Evolutionary conservation across 2,888 invertebrate species (phyloP).

Genomic region (Netelia melanura): DNA sequence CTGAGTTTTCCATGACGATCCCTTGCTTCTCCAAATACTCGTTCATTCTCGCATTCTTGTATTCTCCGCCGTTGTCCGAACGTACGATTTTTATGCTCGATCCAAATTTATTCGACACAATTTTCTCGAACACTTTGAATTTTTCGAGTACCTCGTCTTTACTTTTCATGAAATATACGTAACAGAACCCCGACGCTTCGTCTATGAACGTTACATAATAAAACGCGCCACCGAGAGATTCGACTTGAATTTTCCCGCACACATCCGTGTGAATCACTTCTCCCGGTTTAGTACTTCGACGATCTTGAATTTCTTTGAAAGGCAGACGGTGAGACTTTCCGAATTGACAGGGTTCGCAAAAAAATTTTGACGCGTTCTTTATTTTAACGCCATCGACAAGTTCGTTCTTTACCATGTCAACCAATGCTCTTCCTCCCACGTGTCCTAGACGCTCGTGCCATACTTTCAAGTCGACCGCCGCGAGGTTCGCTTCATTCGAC

Average conservation of each 20-base stretch:
- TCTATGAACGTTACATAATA: conserved; percentile 65
- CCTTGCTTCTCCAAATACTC: conserved; percentile 58
- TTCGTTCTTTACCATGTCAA: conserved; percentile 27
- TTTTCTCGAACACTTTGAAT: conserved; percentile 54
- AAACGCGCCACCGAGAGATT: conserved; percentile 54
- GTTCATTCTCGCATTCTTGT: conserved; percentile 25
- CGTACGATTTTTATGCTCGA: conserved; percentile 53
- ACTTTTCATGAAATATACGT: conserved; percentile 64
- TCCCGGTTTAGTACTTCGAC: conserved; percentile 34
- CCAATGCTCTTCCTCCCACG: conserved; percentile 37
- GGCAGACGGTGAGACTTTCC: conserved; percentile 54
- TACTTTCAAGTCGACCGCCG: conserved; percentile 25
- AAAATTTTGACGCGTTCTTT: conserved; percentile 32
- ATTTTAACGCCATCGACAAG: conserved; percentile 56
- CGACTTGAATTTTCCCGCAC: conserved; percentile 48
- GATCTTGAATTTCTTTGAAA: conserved; percentile 42
- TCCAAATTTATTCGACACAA: conserved; percentile 48
- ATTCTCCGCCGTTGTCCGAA: conserved; percentile 67
- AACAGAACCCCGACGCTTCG: conserved; percentile 59
- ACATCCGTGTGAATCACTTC: conserved; percentile 18
- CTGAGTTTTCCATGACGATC: conserved; percentile 70
- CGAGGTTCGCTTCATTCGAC: conserved; percentile 17
- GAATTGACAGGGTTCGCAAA: conserved; percentile 57
- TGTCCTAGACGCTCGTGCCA: conserved; percentile 59
- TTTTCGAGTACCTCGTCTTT: conserved; percentile 66